These are phyloP conservation scores for Parauchenoglanis punctatus DNA, from an alignment of 2,797 vertebrate genomes.

Conservation along the genomic window DNA sequence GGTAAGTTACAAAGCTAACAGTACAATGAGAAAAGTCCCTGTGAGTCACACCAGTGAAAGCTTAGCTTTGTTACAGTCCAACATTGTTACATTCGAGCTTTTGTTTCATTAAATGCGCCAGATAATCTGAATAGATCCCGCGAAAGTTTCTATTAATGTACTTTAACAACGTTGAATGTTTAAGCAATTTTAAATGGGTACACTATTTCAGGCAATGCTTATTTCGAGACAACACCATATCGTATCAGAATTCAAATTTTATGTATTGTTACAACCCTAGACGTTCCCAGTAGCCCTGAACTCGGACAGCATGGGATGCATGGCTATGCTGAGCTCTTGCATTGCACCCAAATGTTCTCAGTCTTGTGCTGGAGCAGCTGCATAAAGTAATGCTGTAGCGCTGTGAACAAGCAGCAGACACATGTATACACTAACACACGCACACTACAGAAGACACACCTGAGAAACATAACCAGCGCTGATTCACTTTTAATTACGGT, in stretches of 20 bases:
- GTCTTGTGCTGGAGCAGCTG: conserved; percentile 36
- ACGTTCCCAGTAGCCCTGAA: neutral
- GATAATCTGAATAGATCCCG: neutral
- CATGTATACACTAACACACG: neutral
- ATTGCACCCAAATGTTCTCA: conserved; percentile 24
- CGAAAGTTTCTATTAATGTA: neutral
- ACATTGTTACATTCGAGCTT: neutral
- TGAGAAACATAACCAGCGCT: neutral
- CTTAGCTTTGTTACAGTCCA: neutral
- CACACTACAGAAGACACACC: conserved; percentile 2
- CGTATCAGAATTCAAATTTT: neutral
- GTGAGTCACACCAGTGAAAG: conserved; percentile 15
- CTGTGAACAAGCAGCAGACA: neutral
- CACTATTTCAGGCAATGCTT: neutral
- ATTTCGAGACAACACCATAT: neutral
- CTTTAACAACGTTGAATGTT: neutral
- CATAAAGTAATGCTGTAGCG: neutral
- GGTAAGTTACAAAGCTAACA: neutral
- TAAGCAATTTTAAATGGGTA: neutral
- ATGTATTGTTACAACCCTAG: no score
- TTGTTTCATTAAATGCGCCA: neutral
- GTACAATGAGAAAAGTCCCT: conserved; percentile 17
- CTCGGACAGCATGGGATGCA: neutral
- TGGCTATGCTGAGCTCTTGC: neutral
- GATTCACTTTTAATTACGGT: neutral